phyloP scores from a whole-genome alignment of 1,140 invertebrate genomes.

The Hypsibius dujardini region DNA sequence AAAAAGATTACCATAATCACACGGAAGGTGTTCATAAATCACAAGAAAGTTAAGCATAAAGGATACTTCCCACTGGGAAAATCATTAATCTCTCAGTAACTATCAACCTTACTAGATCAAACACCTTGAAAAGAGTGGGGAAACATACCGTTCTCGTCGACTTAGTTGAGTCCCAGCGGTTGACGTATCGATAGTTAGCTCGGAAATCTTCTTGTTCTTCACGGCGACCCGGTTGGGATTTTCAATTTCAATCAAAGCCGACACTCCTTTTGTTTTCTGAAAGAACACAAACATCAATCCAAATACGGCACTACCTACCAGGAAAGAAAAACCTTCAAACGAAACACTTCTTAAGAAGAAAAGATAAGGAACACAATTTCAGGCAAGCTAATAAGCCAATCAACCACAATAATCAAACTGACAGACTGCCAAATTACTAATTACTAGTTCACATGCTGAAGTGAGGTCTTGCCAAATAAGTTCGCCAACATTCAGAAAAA shows the following conservation, averaged over 20 bases:
- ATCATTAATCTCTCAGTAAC: too few species aligned
- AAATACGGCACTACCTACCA: constrained; percentile 15
- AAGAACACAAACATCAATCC: constrained; percentile 26
- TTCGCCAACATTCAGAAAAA: too few species aligned
- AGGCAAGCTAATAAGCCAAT: constrained; percentile 37
- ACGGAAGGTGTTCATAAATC: too few species aligned
- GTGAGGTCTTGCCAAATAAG: constrained; percentile 22
- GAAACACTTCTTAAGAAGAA: too few species aligned
- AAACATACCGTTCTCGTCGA: constrained; percentile 42
- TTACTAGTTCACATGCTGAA: constrained; percentile 22
- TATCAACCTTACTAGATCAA: too few species aligned
- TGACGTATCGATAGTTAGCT: constrained; percentile 34
- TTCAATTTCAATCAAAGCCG: constrained; percentile 70
- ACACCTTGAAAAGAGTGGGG: too few species aligned
- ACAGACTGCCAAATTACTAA: constrained; percentile 19
- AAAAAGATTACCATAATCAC: too few species aligned
- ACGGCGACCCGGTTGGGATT: constrained; percentile 82
- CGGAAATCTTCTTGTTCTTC: constrained; percentile 64
- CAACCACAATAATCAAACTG: background rate
- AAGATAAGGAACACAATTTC: constrained; percentile 37
- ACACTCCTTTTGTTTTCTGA: constrained; percentile 54
- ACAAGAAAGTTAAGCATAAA: too few species aligned
- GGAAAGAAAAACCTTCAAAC: too few species aligned
- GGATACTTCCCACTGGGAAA: too few species aligned
- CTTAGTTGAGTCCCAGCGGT: constrained; percentile 55